A percentile compares a stretch with the other conserved stretches of the same genome.
Conservation (phyloP, 2,888 invertebrate species). For the Biston betularia region DNA sequence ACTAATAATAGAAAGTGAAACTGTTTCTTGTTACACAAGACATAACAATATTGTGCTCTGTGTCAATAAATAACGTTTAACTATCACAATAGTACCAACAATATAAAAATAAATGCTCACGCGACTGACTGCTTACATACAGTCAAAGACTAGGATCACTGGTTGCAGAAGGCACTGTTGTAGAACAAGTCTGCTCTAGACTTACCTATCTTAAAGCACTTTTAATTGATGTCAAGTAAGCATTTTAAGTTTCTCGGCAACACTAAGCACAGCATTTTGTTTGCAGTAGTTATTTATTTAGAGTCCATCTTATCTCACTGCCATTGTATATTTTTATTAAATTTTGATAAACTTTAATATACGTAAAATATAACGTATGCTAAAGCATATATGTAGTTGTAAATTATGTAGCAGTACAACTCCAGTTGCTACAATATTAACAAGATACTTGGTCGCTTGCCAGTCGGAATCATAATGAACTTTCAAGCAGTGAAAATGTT, state of each 20-base stretch:
- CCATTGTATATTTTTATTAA: neutral
- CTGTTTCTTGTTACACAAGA: conserved; percentile 66
- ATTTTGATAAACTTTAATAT: neutral
- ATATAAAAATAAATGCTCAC: conserved; percentile 85
- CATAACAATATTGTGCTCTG: conserved; percentile 61
- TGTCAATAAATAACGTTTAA: conserved; percentile 61
- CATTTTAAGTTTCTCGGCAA: conserved; percentile 12
- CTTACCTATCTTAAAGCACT: conserved; percentile 25
- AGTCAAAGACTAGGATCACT: conserved; percentile 83
- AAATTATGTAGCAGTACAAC: conserved; percentile 63
- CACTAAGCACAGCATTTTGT: neutral
- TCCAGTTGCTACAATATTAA: conserved; percentile 58
- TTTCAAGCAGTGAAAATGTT: conserved; percentile 5
- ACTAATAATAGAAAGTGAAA: conserved; percentile 50
- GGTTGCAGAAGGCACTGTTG: conserved; percentile 80
- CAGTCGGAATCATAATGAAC: neutral
- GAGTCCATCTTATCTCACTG: neutral
- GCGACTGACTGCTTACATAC: conserved; percentile 73
- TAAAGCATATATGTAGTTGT: too few species aligned
- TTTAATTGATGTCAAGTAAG: conserved; percentile 13
- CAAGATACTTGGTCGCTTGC: conserved; percentile 8
- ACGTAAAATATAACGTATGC: too few species aligned
- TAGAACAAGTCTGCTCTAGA: conserved; percentile 28
- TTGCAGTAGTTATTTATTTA: neutral
- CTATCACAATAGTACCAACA: conserved; percentile 74